Evolutionary conservation across 2,113 vertebrate genomes (phyloP).

Genomic region (Tiliqua scincoides): DNA sequence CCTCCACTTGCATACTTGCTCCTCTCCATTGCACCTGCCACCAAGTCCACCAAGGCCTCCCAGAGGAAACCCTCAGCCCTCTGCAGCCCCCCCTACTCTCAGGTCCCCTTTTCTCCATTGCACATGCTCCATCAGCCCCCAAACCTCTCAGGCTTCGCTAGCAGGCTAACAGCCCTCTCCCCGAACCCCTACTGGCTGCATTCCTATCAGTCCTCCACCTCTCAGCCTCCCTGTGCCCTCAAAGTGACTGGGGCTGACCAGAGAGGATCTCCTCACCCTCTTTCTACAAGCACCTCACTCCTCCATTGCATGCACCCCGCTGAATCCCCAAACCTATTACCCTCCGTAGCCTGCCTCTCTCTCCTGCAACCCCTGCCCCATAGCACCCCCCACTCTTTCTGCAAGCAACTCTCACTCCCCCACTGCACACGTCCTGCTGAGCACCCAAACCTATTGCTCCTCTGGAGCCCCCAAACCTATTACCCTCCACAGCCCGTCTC

Average conservation of each 20-base stretch:
- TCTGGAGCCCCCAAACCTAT: not conserved
- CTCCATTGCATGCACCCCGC: too few species aligned
- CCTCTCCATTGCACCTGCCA: too few species aligned
- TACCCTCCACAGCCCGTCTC: not conserved
- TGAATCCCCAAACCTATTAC: not conserved
- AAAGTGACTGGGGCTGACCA: too few species aligned
- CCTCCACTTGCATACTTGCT: too few species aligned
- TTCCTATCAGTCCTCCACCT: not conserved
- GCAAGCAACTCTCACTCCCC: not conserved
- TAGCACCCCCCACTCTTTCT: slow-evolving; percentile 21
- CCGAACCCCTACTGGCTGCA: not conserved
- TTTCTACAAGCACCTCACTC: not conserved
- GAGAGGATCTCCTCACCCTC: too few species aligned
- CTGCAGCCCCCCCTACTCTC: too few species aligned
- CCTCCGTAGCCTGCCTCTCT: not conserved
- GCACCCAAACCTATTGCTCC: not conserved
- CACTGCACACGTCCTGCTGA: too few species aligned
- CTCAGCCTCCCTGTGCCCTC: not conserved
- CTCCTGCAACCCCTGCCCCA: not conserved
- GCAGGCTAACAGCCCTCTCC: not conserved
- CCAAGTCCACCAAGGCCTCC: too few species aligned
- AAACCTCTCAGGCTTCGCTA: too few species aligned
- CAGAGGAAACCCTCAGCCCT: too few species aligned
- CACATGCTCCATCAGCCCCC: not conserved
- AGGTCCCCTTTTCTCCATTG: not conserved